phyloP scores from a whole-genome alignment of 2,113 vertebrate genomes.

The Paraplagusia blochii region DNA sequence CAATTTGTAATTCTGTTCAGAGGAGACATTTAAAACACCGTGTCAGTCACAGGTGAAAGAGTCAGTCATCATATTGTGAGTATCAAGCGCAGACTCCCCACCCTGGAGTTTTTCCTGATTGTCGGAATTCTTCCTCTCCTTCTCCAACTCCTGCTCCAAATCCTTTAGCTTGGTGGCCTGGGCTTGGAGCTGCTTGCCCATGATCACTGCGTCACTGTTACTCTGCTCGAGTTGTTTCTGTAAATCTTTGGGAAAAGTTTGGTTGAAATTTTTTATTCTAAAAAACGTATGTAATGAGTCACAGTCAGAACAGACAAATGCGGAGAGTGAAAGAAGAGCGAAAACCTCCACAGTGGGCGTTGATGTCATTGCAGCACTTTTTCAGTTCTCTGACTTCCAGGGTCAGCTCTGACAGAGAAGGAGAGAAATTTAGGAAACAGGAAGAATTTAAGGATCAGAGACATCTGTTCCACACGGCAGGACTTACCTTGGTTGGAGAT shows the following conservation, averaged over 20 bases:
- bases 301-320: not conserved
- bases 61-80: not conserved
- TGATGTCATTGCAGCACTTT: conserved; percentile 8
- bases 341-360: conserved; percentile 37
- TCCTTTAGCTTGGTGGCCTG: not conserved
- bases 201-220: conserved; percentile 6
- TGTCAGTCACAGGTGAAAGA: not conserved
- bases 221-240: conserved; percentile 19
- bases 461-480: not conserved
- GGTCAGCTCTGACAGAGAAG: conserved; percentile 27
- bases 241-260: conserved; percentile 23
- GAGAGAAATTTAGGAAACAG: not conserved
- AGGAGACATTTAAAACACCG: not conserved
- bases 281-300: not conserved
- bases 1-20: conserved; percentile 9
- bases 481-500: conserved; percentile 30
- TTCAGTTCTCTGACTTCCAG: conserved; percentile 14
- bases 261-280: conserved; percentile 9
- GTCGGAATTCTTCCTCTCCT: not conserved
- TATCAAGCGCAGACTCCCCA: too few relatives aligned
- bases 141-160: conserved; percentile 14
- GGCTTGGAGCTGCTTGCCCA: conserved; percentile 2
- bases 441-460: not conserved
- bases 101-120: too few relatives aligned
- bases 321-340: not conserved